These are phyloP conservation scores for Chionomys nivalis DNA, from an alignment of 2,113 vertebrate species.

Conservation along the genomic window DNA sequence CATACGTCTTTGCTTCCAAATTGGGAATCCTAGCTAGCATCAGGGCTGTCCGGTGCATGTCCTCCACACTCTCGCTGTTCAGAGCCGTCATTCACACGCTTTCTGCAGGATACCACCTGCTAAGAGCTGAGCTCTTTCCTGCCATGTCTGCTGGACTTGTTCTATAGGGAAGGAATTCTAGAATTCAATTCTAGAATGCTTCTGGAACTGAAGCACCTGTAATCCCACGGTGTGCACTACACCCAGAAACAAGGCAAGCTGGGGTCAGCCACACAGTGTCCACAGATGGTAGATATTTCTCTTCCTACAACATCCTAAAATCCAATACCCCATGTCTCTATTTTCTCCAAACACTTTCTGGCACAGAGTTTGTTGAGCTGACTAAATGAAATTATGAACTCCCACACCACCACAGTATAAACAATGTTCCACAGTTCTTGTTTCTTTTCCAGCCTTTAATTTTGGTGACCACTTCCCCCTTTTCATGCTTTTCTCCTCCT, in stretches of 20 bases:
- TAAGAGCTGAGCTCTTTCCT: background rate
- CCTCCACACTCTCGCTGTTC: background rate
- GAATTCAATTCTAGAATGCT: background rate
- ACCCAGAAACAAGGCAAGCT: background rate
- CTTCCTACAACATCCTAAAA: slow-evolving; percentile 17
- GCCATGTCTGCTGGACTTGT: background rate
- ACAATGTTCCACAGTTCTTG: background rate
- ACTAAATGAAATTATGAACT: background rate
- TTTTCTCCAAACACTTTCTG: background rate
- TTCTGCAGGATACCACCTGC: background rate
- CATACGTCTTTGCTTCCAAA: slow-evolving; percentile 38
- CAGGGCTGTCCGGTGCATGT: background rate
- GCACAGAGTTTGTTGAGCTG: background rate
- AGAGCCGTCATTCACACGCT: background rate
- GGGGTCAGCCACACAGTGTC: background rate
- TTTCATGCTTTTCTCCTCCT: background rate
- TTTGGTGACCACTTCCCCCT: background rate
- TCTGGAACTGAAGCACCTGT: background rate
- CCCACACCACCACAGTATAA: background rate
- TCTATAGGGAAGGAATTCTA: background rate
- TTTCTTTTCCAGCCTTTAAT: background rate
- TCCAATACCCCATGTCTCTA: background rate
- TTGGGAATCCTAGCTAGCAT: background rate
- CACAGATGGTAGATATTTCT: background rate
- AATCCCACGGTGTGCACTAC: background rate